phyloP scores from a whole-genome alignment of 92 coral and sea anemone species.

The Palythoa heliodiscus region DNA sequence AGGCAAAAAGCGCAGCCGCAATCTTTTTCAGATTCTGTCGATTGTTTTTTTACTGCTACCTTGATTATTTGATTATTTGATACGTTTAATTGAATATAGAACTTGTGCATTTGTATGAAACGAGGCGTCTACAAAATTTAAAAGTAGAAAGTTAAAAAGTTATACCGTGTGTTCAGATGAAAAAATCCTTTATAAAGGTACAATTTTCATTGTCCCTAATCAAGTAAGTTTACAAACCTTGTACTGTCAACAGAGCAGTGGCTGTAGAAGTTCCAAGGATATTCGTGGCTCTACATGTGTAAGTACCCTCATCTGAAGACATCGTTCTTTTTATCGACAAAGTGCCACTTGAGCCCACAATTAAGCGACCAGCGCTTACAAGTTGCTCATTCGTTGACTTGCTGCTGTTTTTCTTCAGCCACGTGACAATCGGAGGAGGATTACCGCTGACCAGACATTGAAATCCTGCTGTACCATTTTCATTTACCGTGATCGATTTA shows the following conservation, averaged over 20 bases:
- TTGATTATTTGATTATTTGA: too few species aligned
- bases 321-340: conserved; percentile 45
- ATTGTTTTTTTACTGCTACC: too few species aligned
- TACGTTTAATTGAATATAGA: too few species aligned
- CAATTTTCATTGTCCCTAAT: too few species aligned
- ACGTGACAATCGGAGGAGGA: conserved; percentile 73
- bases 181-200: too few species aligned
- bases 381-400: neutral
- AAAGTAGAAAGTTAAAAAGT: too few species aligned
- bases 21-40: too few species aligned
- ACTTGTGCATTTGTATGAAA: too few species aligned
- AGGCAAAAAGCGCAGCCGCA: too few species aligned
- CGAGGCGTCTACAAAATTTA: too few species aligned
- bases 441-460: conserved; percentile 68
- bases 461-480: conserved; percentile 56
- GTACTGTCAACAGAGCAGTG: conserved; percentile 54
- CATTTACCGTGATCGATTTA: conserved; percentile 47
- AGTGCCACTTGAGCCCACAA: conserved; percentile 37
- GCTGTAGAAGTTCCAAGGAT: conserved; percentile 57
- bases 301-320: conserved; percentile 55
- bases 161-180: too few species aligned
- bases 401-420: conserved; percentile 42
- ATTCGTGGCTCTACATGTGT: conserved; percentile 60
- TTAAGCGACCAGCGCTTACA: conserved; percentile 4
- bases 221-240: conserved; percentile 45